Evolutionary conservation across 2,888 invertebrate species (phyloP).

Genomic region (Nyleta sp.): DNA sequence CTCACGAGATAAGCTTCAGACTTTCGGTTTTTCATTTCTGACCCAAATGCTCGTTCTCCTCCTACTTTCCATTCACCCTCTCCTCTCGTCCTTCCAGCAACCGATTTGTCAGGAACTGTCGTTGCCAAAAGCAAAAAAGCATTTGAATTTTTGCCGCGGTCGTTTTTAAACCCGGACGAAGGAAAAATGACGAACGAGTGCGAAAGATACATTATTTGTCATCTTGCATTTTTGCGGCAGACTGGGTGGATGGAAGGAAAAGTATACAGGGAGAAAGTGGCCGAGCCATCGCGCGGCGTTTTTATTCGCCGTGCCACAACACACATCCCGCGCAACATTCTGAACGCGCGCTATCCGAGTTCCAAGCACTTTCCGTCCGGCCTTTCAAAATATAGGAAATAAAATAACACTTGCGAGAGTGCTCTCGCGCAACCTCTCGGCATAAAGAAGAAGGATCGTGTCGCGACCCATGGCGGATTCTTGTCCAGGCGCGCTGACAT

Average conservation of each 20-base stretch:
- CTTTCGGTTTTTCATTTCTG: no score
- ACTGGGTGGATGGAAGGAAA: conserved; percentile 50
- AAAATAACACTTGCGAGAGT: conserved; percentile 67
- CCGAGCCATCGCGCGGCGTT: conserved; percentile 33
- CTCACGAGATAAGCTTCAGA: no score
- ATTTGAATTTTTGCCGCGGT: conserved; percentile 51
- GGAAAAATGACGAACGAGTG: conserved; percentile 58
- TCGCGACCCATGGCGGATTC: conserved; percentile 55
- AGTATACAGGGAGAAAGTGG: conserved; percentile 55
- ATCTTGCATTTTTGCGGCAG: conserved; percentile 58
- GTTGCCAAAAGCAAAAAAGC: conserved; percentile 43
- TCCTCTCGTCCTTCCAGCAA: background rate
- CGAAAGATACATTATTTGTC: conserved; percentile 63
- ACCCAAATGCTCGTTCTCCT: background rate
- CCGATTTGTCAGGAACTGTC: conserved; percentile 46
- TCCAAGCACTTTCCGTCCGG: conserved; percentile 63
- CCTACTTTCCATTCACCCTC: background rate
- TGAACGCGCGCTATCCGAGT: conserved; percentile 55
- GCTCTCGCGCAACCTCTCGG: conserved; percentile 63
- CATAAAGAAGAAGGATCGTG: conserved; percentile 69
- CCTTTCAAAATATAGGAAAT: conserved; percentile 67
- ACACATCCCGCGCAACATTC: conserved; percentile 58
- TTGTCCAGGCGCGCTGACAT: conserved; percentile 51
- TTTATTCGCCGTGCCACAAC: conserved; percentile 51
- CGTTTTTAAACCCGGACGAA: conserved; percentile 27